Evolutionary conservation across 2,888 invertebrate genomes (phyloP).

Genomic region (Gasteruption jaculator): DNA sequence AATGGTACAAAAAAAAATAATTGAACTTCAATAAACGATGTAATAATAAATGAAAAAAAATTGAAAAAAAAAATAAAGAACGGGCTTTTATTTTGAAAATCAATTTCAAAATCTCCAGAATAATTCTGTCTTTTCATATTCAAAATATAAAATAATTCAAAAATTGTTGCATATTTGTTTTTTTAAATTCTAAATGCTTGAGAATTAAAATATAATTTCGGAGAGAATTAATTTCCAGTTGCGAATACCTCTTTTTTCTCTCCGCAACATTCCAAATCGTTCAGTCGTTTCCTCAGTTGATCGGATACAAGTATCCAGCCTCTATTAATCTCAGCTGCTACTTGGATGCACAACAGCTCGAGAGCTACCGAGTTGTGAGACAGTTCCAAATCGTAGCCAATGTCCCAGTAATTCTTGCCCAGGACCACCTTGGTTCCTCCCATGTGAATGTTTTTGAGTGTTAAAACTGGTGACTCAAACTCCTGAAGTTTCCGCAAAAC

Average conservation of each 20-base stretch:
- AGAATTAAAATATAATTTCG: too few species aligned
- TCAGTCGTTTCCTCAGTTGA: conserved; percentile 66
- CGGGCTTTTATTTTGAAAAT: too few species aligned
- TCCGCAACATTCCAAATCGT: conserved; percentile 68
- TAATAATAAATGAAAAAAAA: too few species aligned
- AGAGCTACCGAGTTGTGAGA: conserved; percentile 77
- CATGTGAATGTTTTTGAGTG: conserved; percentile 67
- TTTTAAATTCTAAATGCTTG: too few species aligned
- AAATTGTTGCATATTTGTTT: conserved; percentile 2
- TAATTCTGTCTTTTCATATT: too few species aligned
- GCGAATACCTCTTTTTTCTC: conserved; percentile 74
- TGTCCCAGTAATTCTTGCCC: conserved; percentile 91
- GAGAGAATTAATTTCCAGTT: too few species aligned
- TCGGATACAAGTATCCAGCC: conserved; percentile 78
- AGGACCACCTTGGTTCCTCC: conserved; percentile 77
- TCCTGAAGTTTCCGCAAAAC: conserved; percentile 88
- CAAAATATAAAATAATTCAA: background rate
- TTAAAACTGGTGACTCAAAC: conserved; percentile 95
- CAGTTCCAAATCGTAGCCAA: conserved; percentile 75
- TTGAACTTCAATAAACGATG: too few species aligned
- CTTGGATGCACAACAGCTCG: conserved; percentile 84
- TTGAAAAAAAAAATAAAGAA: too few species aligned
- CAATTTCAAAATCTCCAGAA: too few species aligned
- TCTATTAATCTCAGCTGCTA: conserved; percentile 78
- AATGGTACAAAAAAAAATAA: too few species aligned